A percentile compares a stretch with the other conserved stretches of the same genome.
Conservation (phyloP, 2,113 vertebrate genomes). For the Datnioides undecimradiatus region DNA sequence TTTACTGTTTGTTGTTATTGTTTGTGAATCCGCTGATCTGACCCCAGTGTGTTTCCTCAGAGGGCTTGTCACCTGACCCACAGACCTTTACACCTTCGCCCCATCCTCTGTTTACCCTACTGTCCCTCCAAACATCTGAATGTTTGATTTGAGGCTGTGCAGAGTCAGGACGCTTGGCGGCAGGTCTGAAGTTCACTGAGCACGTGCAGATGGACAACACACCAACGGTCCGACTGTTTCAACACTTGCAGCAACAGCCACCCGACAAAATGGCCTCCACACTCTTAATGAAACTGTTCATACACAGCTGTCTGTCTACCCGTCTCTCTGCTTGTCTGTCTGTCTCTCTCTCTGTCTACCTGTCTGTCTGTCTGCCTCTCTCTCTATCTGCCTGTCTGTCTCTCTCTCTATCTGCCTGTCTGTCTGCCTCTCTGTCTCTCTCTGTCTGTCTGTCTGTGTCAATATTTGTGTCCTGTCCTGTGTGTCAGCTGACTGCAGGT, state of each 20-base stretch:
- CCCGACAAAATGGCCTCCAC: no score
- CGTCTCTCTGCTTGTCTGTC: no score
- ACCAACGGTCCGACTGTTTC: not conserved
- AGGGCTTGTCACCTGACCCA: not conserved
- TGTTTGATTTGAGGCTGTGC: not conserved
- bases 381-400: not conserved
- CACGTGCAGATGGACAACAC: not conserved
- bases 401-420: no score
- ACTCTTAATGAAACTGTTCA: not conserved
- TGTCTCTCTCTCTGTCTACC: not conserved
- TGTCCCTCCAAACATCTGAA: not conserved
- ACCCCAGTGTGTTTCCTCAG: no score
- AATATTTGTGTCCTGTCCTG: slow-evolving; percentile 5
- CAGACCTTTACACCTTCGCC: not conserved
- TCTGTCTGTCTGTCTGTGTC: not conserved
- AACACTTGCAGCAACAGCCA: no score
- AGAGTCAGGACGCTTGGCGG: no score
- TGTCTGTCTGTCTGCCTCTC: no score
- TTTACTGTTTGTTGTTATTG: no score
- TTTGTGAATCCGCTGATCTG: no score
- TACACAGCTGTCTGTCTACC: not conserved
- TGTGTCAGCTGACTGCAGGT: not conserved
- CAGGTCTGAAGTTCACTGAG: not conserved
- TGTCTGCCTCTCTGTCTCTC: not conserved
- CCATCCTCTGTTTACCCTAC: not conserved